Conservation (phyloP, 2,797 vertebrate species). For the Channa striata region DNA sequence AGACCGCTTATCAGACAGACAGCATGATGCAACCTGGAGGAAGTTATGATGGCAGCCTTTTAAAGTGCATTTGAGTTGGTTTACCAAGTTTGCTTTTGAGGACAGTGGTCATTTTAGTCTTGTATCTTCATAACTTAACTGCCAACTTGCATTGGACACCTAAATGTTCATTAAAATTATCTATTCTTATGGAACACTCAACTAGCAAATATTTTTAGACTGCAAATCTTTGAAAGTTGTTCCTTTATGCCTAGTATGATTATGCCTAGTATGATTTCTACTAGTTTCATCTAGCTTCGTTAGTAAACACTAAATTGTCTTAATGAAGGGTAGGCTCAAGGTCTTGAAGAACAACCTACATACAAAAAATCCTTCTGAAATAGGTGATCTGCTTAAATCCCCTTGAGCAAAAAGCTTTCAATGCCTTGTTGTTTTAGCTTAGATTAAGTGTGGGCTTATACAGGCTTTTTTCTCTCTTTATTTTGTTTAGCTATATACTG, state of each 20-base stretch:
- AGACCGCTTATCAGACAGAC: not conserved
- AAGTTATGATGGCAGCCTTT: not conserved
- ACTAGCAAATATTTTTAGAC: conserved; percentile 20
- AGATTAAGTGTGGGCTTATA: conserved; percentile 51
- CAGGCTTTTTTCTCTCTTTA: conserved; percentile 46
- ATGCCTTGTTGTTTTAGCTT: conserved; percentile 56
- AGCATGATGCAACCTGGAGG: not conserved
- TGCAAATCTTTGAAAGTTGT: conserved; percentile 4
- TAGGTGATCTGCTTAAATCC: conserved; percentile 42
- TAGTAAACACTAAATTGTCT: conserved; percentile 33
- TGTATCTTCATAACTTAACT: not conserved
- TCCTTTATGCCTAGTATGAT: conserved; percentile 3
- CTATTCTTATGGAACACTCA: conserved; percentile 5
- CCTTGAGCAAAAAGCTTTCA: conserved; percentile 57
- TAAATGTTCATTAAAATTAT: not conserved
- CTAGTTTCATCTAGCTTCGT: too few species aligned
- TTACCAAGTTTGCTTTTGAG: not conserved
- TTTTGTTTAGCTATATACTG: conserved; percentile 35
- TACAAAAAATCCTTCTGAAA: conserved; percentile 45
- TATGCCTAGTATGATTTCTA: not conserved
- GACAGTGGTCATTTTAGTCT: not conserved
- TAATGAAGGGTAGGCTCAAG: conserved; percentile 39
- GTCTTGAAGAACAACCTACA: conserved; percentile 34
- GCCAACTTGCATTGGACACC: not conserved
- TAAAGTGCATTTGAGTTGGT: too few species aligned